Conservation (phyloP, 1,140 invertebrate genomes). For the Phthorimaea operculella region DNA sequence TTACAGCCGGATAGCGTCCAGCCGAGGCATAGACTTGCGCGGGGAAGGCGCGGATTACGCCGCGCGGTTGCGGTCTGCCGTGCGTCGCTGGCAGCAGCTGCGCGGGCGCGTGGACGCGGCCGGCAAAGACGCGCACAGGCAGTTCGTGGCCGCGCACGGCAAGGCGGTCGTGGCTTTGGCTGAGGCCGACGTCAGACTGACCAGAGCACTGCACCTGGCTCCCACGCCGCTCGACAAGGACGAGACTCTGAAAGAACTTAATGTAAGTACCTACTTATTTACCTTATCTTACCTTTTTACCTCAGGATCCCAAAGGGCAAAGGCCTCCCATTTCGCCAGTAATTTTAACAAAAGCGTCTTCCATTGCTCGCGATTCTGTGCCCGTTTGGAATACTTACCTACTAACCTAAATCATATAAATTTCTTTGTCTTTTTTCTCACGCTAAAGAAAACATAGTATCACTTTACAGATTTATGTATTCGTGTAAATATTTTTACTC, state of each 20-base stretch:
- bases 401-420: no score
- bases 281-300: no score
- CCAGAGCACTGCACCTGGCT: slow-evolving; percentile 74
- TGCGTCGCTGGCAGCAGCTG: slow-evolving; percentile 45
- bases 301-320: no score
- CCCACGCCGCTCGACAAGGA: slow-evolving; percentile 51
- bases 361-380: no score
- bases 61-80: slow-evolving; percentile 33
- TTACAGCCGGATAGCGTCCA: slow-evolving; percentile 42
- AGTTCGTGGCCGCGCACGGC: slow-evolving; percentile 77
- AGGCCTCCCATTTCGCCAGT: no score
- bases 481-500: no score
- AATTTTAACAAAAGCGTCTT: no score
- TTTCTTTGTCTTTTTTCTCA: no score
- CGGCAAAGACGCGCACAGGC: slow-evolving; percentile 67
- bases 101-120: slow-evolving; percentile 39
- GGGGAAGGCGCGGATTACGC: slow-evolving; percentile 41
- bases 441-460: no score
- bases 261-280: slow-evolving; percentile 41
- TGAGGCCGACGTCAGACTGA: slow-evolving; percentile 76
- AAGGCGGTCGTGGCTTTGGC: slow-evolving; percentile 75
- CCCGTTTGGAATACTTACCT: no score
- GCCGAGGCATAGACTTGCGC: slow-evolving; percentile 44
- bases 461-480: no score
- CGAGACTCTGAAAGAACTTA: slow-evolving; percentile 47